These are phyloP conservation scores for Nesoenas mayeri DNA, from an alignment of 2,113 vertebrate genomes.

Conservation along the genomic window DNA sequence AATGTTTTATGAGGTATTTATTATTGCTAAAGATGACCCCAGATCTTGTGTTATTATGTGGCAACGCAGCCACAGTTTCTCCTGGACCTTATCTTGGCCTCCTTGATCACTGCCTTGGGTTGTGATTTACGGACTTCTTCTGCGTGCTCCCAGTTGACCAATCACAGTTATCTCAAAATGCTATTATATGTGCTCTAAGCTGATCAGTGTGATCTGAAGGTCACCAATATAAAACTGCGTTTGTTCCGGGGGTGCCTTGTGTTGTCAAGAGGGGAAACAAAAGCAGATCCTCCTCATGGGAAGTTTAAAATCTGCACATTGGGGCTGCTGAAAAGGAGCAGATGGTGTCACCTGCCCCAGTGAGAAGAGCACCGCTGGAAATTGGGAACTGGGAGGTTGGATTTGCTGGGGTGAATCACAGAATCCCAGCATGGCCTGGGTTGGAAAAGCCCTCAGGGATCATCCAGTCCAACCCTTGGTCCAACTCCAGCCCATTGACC, in stretches of 20 bases:
- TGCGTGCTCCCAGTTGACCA: rapidly evolving
- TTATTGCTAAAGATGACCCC: not conserved
- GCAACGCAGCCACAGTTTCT: not conserved
- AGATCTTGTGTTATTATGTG: rapidly evolving
- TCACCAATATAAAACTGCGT: not conserved
- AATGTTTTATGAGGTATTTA: not conserved
- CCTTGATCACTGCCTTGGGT: not conserved
- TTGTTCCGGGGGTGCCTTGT: not conserved
- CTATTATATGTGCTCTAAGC: not conserved
- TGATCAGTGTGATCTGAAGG: not conserved
- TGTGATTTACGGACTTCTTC: not conserved
- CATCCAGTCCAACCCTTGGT: no score
- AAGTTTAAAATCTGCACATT: rapidly evolving
- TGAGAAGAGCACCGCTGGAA: not conserved
- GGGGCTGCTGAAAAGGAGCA: not conserved
- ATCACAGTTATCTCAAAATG: rapidly evolving
- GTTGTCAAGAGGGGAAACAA: not conserved
- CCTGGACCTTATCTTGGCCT: not conserved
- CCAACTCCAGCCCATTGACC: no score
- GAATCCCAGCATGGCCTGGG: no score
- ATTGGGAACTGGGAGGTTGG: not conserved
- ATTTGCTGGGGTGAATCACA: not conserved
- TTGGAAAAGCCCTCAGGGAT: no score
- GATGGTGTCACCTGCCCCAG: not conserved
- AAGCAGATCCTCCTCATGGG: not conserved